A percentile compares a stretch with the other conserved stretches of the same genome.
Evolutionary conservation across 37 sponge, comb jelly and placozoan genomes (phyloP).

Genomic region (Aphrocallistes beatrix): DNA sequence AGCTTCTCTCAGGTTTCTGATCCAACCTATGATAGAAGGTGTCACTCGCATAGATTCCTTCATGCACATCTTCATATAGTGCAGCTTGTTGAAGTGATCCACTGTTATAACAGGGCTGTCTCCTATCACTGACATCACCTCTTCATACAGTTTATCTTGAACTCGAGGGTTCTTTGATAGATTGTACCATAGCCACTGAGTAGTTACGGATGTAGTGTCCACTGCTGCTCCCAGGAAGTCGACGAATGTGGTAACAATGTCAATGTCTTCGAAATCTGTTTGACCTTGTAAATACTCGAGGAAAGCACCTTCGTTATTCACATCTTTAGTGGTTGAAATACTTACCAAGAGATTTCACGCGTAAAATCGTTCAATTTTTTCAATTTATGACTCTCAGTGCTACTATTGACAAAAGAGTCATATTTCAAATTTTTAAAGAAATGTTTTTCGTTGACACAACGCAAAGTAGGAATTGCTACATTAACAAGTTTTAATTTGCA

Average conservation of each 20-base stretch:
- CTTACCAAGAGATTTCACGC: no score
- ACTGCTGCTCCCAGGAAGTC: neutral
- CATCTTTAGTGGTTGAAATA: no score
- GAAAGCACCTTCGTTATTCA: no score
- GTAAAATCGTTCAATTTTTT: no score
- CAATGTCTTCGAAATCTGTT: neutral
- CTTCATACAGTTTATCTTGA: neutral
- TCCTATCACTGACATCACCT: neutral
- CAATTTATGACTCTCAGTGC: no score
- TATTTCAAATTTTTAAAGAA: no score
- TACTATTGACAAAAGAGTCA: no score
- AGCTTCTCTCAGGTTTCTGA: neutral
- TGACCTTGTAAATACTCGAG: neutral
- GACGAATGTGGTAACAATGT: neutral
- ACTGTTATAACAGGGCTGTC: neutral
- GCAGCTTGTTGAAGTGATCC: neutral
- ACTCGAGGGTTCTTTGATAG: neutral
- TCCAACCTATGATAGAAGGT: neutral
- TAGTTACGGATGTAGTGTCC: neutral
- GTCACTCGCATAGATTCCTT: neutral
- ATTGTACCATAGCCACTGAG: constrained; percentile 16
- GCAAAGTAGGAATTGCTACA: no score
- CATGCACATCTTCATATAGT: neutral
- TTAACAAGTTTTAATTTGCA: no score
- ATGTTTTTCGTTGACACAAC: no score